A percentile compares a stretch with the other conserved stretches of the same genome.
phyloP scores from a whole-genome alignment of 2,888 invertebrate species.

The Spialia ferax region DNA sequence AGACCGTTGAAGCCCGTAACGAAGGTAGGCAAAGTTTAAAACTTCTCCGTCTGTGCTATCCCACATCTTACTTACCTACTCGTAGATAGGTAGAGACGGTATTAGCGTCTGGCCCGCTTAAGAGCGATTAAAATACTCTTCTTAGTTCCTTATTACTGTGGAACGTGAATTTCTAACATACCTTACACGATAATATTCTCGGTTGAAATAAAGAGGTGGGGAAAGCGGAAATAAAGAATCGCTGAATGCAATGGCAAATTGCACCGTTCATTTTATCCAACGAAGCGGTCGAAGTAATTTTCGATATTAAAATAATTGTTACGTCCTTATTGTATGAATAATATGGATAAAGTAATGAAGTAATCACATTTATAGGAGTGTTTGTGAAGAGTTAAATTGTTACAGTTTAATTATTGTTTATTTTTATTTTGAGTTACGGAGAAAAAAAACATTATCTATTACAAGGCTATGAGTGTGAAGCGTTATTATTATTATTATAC shows the following conservation, averaged over 20 bases:
- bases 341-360: too few species aligned
- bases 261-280: slow-evolving; percentile 20
- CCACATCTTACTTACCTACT: slow-evolving; percentile 28
- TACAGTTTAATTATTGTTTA: too few species aligned
- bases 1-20: slow-evolving; percentile 1
- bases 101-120: slow-evolving; percentile 31
- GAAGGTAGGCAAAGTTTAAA: slow-evolving; percentile 27
- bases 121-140: slow-evolving; percentile 37
- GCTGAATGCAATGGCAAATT: slow-evolving; percentile 22
- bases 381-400: too few species aligned
- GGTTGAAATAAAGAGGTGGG: slow-evolving; percentile 24
- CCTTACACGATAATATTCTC: slow-evolving; percentile 33
- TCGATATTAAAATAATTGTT: slow-evolving; percentile 16
- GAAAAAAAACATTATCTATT: too few species aligned
- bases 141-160: slow-evolving; percentile 35
- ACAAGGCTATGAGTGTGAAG: too few species aligned
- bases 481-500: too few species aligned
- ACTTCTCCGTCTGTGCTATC: slow-evolving; percentile 18
- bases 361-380: not conserved
- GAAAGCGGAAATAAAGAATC: slow-evolving; percentile 30
- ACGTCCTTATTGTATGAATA: not conserved
- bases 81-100: slow-evolving; percentile 15
- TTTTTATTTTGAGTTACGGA: too few species aligned
- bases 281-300: slow-evolving; percentile 9
- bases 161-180: slow-evolving; percentile 38